These are phyloP conservation scores for Hemibagrus guttatus DNA, from an alignment of 2,797 vertebrate species.

Conservation along the genomic window DNA sequence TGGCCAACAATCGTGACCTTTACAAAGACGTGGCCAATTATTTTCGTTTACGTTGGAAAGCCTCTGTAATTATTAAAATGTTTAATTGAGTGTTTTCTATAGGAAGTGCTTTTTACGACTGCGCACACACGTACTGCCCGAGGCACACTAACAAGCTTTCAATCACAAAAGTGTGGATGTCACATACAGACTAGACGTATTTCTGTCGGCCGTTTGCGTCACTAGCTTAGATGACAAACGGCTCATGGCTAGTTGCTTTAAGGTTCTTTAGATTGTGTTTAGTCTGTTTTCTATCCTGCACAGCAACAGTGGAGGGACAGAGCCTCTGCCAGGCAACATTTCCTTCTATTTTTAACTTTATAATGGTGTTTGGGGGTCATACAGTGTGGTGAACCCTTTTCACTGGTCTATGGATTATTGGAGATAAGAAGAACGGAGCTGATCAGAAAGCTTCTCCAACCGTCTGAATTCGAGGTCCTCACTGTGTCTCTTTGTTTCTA, in stretches of 20 bases:
- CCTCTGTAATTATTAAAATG: too few species aligned
- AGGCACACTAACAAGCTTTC: not conserved
- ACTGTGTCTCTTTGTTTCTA: not conserved
- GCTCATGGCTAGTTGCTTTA: not conserved
- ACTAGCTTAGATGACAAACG: not conserved
- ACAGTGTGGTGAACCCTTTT: not conserved
- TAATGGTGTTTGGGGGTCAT: slow-evolving; percentile 10
- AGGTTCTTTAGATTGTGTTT: not conserved
- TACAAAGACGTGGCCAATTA: not conserved
- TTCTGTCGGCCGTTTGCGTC: not conserved
- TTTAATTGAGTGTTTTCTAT: not conserved
- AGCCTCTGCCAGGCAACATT: slow-evolving; percentile 10
- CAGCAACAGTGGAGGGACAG: not conserved
- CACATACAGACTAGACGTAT: not conserved
- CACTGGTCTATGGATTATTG: not conserved
- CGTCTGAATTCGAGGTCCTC: not conserved
- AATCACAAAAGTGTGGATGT: not conserved
- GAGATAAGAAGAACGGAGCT: not conserved
- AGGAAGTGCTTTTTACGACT: not conserved
- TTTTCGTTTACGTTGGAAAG: not conserved
- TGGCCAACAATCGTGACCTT: not conserved
- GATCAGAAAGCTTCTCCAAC: not conserved
- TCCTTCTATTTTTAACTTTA: slow-evolving; percentile 7
- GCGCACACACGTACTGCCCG: not conserved
- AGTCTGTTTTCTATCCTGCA: not conserved